Evolutionary conservation across 2,888 invertebrate genomes (phyloP).

Genomic region (Aleiodes leptofemur): DNA sequence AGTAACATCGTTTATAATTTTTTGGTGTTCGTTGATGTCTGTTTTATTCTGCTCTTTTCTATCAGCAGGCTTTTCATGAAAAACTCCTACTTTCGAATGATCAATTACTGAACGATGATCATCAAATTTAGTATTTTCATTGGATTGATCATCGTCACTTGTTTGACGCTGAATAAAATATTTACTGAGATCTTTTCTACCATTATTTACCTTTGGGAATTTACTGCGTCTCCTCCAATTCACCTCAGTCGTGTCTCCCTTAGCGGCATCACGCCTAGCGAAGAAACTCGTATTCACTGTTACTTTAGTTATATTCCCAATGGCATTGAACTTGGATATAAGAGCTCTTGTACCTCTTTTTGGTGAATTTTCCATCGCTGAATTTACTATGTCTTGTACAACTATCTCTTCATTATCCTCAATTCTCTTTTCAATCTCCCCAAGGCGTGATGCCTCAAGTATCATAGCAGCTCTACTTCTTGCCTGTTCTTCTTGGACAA

Average conservation of each 20-base stretch:
- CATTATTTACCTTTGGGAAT: constrained; percentile 45
- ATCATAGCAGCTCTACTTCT: constrained; percentile 66
- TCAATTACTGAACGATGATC: background rate
- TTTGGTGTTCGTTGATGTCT: background rate
- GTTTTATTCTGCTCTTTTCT: too few species aligned
- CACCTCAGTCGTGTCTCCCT: constrained; percentile 1
- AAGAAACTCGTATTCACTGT: constrained; percentile 77
- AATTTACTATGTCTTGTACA: constrained; percentile 65
- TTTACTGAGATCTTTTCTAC: constrained; percentile 64
- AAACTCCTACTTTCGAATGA: background rate
- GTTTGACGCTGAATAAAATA: constrained; percentile 63
- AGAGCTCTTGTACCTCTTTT: constrained; percentile 76
- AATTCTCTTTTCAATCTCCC: constrained; percentile 55
- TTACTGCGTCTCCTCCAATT: constrained; percentile 40
- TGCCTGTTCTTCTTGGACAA: constrained; percentile 79
- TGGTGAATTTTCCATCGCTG: constrained; percentile 66
- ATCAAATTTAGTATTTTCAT: constrained; percentile 4
- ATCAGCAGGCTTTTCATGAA: background rate
- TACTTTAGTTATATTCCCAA: constrained; percentile 78
- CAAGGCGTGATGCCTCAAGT: constrained; percentile 54
- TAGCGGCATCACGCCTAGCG: constrained; percentile 66
- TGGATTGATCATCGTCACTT: constrained; percentile 43
- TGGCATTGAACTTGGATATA: constrained; percentile 81
- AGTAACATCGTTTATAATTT: constrained; percentile 35
- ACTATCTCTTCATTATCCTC: constrained; percentile 61